Conservation (phyloP, 2,797 vertebrate species). For the Peromyscus nudipes region DNA sequence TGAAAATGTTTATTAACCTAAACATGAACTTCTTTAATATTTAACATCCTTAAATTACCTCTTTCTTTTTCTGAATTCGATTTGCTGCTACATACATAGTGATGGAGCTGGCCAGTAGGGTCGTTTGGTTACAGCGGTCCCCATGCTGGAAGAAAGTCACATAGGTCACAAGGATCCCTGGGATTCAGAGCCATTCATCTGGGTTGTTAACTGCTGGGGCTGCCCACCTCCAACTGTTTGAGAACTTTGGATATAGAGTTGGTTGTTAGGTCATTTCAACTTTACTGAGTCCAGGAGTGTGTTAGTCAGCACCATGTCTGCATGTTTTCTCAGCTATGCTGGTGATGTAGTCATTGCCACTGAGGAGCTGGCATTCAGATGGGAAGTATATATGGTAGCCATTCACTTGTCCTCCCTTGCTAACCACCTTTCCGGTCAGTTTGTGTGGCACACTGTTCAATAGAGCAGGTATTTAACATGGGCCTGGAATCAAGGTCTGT, state of each 20-base stretch:
- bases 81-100: slow-evolving; percentile 24
- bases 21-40: slow-evolving; percentile 41
- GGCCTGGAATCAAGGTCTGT: neutral
- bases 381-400: neutral
- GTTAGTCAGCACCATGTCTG: neutral
- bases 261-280: slow-evolving; percentile 56
- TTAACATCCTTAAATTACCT: slow-evolving; percentile 4
- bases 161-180: neutral
- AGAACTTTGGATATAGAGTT: slow-evolving; percentile 31
- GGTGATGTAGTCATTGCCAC: neutral
- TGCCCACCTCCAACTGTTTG: neutral
- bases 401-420: neutral
- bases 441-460: slow-evolving; percentile 6
- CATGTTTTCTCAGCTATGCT: neutral
- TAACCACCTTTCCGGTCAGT: neutral
- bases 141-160: slow-evolving; percentile 47
- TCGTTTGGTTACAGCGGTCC: neutral
- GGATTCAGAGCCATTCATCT: slow-evolving; percentile 29
- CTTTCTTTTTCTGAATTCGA: slow-evolving; percentile 5
- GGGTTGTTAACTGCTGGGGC: slow-evolving; percentile 1
- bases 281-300: slow-evolving; percentile 52
- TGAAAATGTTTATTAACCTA: slow-evolving; percentile 37
- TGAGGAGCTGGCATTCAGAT: neutral
- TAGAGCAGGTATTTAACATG: neutral
- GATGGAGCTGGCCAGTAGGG: neutral